These are phyloP conservation scores for Stylophora pistillata DNA, from an alignment of 64 coral and sea anemone species.

Conservation along the genomic window DNA sequence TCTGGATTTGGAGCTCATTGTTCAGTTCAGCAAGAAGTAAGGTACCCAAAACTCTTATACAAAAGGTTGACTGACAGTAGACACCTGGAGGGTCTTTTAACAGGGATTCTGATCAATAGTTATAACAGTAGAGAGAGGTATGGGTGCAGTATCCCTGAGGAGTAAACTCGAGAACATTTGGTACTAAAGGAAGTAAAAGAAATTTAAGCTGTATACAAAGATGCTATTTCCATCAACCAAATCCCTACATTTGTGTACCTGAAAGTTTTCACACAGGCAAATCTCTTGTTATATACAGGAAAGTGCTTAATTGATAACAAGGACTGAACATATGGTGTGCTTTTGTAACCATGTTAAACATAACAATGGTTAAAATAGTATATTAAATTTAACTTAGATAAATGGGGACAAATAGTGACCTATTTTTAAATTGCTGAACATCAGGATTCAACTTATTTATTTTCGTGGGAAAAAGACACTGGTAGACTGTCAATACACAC, in stretches of 20 bases:
- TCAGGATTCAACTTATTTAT: too few relatives aligned
- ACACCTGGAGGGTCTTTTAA: neutral
- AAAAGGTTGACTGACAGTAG: neutral
- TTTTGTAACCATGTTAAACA: neutral
- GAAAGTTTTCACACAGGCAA: neutral
- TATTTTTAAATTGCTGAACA: neutral
- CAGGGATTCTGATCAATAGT: constrained; percentile 16
- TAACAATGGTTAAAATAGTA: neutral
- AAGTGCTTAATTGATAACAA: neutral
- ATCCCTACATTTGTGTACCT: constrained; percentile 15
- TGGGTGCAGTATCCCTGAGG: neutral
- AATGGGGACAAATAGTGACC: neutral
- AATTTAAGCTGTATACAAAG: neutral
- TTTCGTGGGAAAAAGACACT: too few relatives aligned
- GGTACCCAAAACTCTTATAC: neutral
- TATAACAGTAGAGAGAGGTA: neutral
- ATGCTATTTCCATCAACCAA: neutral
- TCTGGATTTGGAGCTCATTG: neutral
- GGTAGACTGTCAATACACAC: too few relatives aligned
- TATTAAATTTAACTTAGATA: too few relatives aligned
- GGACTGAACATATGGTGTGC: neutral
- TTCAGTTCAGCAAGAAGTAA: neutral
- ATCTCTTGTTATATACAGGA: neutral
- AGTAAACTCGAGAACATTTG: neutral
- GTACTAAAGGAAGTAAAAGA: neutral